A percentile compares a stretch with the other conserved stretches of the same genome.
Conservation (phyloP, 2,888 invertebrate genomes). For the Leptopilina syphax region DNA sequence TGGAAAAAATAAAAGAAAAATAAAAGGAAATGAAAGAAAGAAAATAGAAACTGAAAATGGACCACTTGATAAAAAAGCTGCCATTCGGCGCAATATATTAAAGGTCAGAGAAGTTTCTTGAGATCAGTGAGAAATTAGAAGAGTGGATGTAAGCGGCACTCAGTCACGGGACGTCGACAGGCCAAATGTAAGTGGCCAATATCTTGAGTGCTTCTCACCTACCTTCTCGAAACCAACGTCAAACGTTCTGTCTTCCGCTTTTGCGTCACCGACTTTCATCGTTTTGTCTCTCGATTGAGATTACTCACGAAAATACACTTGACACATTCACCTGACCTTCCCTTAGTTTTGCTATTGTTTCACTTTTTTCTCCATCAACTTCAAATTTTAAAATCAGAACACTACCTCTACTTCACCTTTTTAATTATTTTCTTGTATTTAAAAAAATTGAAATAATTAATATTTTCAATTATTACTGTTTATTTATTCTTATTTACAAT, state of each 20-base stretch:
- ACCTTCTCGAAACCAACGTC: conserved; percentile 40
- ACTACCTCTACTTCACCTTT: neutral
- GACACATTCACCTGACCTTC: conserved; percentile 36
- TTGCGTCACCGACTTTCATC: conserved; percentile 46
- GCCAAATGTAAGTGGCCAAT: conserved; percentile 60
- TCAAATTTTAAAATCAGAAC: neutral
- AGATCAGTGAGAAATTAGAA: conserved; percentile 2
- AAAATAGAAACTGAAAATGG: neutral
- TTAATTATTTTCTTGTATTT: too few species aligned
- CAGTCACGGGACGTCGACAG: conserved; percentile 61
- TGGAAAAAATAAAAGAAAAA: too few species aligned
- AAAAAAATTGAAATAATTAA: too few species aligned
- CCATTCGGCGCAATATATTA: neutral
- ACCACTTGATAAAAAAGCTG: neutral
- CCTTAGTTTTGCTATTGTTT: neutral
- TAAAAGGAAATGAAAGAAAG: too few species aligned
- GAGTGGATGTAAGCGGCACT: conserved; percentile 60
- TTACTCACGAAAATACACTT: conserved; percentile 72
- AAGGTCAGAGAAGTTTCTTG: conserved; percentile 8
- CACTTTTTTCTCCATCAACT: neutral
- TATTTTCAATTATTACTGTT: too few species aligned
- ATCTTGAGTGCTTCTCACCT: conserved; percentile 60
- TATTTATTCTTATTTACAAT: too few species aligned
- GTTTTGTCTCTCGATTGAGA: conserved; percentile 66
- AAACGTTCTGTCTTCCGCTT: conserved; percentile 47